phyloP scores from a whole-genome alignment of 2,888 invertebrate species.

The Pherbina coryleti region DNA sequence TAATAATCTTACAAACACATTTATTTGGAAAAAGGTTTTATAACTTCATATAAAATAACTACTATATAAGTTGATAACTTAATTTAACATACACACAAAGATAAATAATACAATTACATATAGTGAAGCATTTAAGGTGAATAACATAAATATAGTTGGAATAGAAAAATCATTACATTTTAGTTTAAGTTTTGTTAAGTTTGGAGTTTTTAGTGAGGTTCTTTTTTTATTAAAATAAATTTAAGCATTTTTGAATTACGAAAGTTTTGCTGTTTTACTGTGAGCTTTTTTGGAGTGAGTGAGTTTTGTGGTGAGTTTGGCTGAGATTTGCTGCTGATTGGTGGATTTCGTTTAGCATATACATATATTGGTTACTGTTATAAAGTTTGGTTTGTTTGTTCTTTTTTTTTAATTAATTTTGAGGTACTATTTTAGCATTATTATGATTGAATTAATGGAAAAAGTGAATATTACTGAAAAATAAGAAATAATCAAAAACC shows the following conservation, averaged over 20 bases:
- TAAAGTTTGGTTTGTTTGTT: background rate
- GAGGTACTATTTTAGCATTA: background rate
- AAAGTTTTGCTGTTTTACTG: conserved; percentile 18
- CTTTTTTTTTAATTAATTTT: background rate
- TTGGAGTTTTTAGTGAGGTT: conserved; percentile 26
- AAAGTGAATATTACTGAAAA: background rate
- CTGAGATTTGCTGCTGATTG: conserved; percentile 1
- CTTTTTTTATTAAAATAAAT: conserved; percentile 3
- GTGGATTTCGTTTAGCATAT: conserved; percentile 18
- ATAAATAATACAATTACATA: conserved; percentile 30
- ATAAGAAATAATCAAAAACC: conserved; percentile 21
- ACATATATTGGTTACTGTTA: background rate
- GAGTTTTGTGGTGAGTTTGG: conserved; percentile 26
- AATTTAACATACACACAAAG: conserved; percentile 29
- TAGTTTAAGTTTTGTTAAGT: conserved; percentile 13
- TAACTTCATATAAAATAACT: conserved; percentile 19
- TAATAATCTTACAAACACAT: background rate
- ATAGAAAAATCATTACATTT: conserved; percentile 27
- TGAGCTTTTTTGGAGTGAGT: conserved; percentile 29
- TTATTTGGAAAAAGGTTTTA: conserved; percentile 7
- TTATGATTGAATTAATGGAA: background rate
- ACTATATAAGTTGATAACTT: conserved; percentile 20
- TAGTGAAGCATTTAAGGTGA: conserved; percentile 26
- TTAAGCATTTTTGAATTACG: conserved; percentile 19
- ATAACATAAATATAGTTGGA: conserved; percentile 13